Base-by-base conservation (phyloP, 1,140 invertebrate species). In the Drosophila trapezifrons region DNA sequence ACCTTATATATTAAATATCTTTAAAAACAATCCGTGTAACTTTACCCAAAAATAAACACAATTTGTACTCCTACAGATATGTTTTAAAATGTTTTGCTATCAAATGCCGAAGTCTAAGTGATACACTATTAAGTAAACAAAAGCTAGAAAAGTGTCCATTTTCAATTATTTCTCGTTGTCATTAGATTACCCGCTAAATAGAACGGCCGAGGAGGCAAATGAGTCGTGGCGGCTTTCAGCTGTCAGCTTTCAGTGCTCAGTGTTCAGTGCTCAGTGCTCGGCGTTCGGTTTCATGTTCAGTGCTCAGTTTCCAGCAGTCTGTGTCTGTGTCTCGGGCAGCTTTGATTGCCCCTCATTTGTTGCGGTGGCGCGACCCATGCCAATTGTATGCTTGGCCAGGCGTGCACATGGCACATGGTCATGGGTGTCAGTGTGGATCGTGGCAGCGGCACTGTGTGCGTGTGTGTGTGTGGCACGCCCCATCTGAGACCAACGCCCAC, bases 291-390 rank as follows among this genome's bases (percentile, higher is more conserved):
- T 20, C 49, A 52, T 52, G 49, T 37, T 20, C 49, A 37, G 49
- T 37, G 29, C 37, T 55, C 58, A 25, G 45, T 13, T 38, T 46
- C 46, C 17, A 59, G 38, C 38, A 45, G 62, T 27, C 47, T 32
- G 45, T 46, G 65, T 49, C 32, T 18, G 45, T n/a, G n/a, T n/a
- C n/a, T n/a, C 29, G 35, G 52, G 27, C 47, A 76, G 73, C 71
- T 58, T 64, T 76, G 72, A 76, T 76, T 76, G 73, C 62, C 72
- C 62, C 72, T 76, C 83, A 87, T 87, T 82, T 85, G 75, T 72
- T 87, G 82, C 49, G 82, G 83, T 78, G 80, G 55, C 47, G 70
- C 59, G 71, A 58, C 67, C 59, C 51, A 86, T 72, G 65, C 64
- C 70, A 60, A 76, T 72, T 78, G 51, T 72, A 69, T 82, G 75